Percentiles rank a stretch among this genome's conserved stretches.
These are phyloP conservation scores for Timema cristinae DNA, from an alignment of 2,888 invertebrate species.

Conservation along the genomic window DNA sequence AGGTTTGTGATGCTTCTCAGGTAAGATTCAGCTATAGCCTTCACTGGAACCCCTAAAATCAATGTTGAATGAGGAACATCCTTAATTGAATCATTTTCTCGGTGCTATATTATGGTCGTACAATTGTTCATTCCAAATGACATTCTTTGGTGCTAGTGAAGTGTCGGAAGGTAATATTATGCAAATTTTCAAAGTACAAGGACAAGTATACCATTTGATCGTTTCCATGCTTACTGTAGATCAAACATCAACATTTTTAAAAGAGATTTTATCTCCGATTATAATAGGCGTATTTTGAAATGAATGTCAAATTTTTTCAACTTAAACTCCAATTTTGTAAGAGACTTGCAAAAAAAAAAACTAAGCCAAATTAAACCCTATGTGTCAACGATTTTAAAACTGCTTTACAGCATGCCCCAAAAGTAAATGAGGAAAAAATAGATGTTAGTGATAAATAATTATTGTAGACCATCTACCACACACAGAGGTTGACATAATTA, in stretches of 20 bases:
- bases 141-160: not conserved
- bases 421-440: not conserved
- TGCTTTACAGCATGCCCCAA: not conserved
- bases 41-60: not conserved
- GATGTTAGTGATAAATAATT: not conserved
- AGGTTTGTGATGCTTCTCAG: not conserved
- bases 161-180: not conserved
- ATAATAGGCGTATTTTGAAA: not conserved
- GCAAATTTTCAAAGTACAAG: constrained; percentile 2
- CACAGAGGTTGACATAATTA: not conserved
- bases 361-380: not conserved
- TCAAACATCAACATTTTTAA: not conserved
- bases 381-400: not conserved
- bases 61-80: not conserved
- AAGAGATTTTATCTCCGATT: not conserved
- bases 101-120: not conserved
- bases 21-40: not conserved
- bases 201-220: not conserved
- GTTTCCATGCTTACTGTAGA: not conserved
- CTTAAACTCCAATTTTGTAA: not conserved
- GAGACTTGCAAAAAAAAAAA: not conserved
- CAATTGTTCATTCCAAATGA: not conserved
- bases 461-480: not conserved
- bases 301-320: too few relatives aligned
- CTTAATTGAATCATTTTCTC: not conserved